These are phyloP conservation scores for Campopleginae sp. DNA, from an alignment of 2,888 invertebrate species.

Conservation along the genomic window DNA sequence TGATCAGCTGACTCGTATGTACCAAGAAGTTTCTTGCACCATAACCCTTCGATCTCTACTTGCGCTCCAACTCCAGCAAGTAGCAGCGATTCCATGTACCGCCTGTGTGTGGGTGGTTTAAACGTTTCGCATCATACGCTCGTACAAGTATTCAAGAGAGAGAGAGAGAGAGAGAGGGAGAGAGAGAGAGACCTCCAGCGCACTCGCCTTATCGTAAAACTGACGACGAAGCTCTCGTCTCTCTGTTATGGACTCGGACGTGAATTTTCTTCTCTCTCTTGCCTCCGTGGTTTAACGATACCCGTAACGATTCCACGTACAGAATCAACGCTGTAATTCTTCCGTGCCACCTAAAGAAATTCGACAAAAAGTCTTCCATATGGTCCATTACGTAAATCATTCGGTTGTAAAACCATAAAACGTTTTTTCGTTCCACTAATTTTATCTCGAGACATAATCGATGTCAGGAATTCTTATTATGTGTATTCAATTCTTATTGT, in stretches of 20 bases:
- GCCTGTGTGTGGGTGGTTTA: conserved; percentile 33
- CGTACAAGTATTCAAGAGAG: conserved; percentile 41
- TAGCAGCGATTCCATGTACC: conserved; percentile 35
- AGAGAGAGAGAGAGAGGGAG: conserved; percentile 45
- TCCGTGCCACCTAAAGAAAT: conserved; percentile 49
- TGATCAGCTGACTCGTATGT: conserved; percentile 48
- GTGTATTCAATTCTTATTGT: not conserved
- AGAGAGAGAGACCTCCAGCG: conserved; percentile 52
- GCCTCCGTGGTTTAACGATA: conserved; percentile 59
- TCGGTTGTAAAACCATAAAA: conserved; percentile 24
- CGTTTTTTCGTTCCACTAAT: conserved; percentile 19
- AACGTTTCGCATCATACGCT: conserved; percentile 41
- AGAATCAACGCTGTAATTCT: conserved; percentile 64
- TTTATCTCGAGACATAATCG: not conserved
- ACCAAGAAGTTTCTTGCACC: conserved; percentile 62
- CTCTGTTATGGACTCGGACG: conserved; percentile 31
- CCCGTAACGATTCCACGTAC: conserved; percentile 67
- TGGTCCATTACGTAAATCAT: conserved; percentile 58
- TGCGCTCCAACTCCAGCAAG: conserved; percentile 25
- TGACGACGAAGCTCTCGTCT: conserved; percentile 43
- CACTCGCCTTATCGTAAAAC: conserved; percentile 65
- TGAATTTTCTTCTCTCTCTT: conserved; percentile 8
- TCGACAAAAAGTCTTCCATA: conserved; percentile 31
- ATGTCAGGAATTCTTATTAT: not conserved
- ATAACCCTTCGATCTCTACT: conserved; percentile 52